Base-by-base conservation (phyloP, 2,113 vertebrate genomes). In the Heterotilapia buettikoferi region DNA sequence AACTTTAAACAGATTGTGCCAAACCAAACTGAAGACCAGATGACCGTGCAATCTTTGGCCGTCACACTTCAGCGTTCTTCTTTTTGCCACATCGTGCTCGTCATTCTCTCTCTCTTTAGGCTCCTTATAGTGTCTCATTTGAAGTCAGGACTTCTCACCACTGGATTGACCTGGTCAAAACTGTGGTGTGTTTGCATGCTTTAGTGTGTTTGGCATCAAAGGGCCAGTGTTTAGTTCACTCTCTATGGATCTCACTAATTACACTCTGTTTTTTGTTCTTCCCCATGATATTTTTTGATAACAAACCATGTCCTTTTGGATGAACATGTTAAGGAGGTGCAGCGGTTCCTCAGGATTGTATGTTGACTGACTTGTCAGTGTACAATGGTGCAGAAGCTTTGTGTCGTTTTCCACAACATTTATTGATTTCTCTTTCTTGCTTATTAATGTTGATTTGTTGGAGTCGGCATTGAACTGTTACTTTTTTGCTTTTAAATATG, bases 401-500 rank as follows among this genome's bases (percentile, higher is more conserved):
- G 11, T 53, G 56, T 85, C 6, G 18, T 59, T 86, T 52, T 80
- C 59, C 56, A 73, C 71, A 9, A 53, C 88, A 86, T 80, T 80
- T 82, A 61, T 84, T 89, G 63, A 83, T 91, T 26, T 86, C 36
- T 90, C n/a, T 80, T 82, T 85, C 26, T 84, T 68, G 59, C 43
- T 31, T 52, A 52, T 54, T 88, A 82, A 47, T 76, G 63, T 84
- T 83, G 50, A 83, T 90, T 87, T 87, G 59, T 84, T 86, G 63
- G 71, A 57, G 57, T 21, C 76, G 2, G 33, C 86, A 86, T 86
- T 88, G 59, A 86, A 83, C 78, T 26, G 31, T 90, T 86, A 26
- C 59, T 11, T 86, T 68, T 68, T 84, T 90, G 56, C 76, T 80
- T 81, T 86, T 86, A 43, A 88, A 87, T 87, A 90, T 94, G 86